A percentile compares a stretch with the other conserved stretches of the same genome.
These are phyloP conservation scores for Neodiprion pinetum DNA, from an alignment of 1,140 invertebrate genomes.

Conservation along the genomic window DNA sequence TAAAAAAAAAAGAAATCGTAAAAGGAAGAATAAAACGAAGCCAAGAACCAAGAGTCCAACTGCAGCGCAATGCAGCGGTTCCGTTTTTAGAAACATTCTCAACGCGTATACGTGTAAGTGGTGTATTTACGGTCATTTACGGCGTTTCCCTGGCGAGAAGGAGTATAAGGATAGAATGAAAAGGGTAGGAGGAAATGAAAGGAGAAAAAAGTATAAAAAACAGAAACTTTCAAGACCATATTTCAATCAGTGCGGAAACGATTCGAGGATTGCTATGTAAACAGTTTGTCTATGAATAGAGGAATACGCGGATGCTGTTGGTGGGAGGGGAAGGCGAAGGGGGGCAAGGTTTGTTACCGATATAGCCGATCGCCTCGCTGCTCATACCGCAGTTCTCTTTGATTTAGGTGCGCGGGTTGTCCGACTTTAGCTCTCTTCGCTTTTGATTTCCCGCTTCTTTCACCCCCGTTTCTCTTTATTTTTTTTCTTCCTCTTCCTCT, in stretches of 20 bases:
- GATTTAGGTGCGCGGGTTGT: neutral
- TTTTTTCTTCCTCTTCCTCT: neutral
- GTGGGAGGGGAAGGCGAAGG: neutral
- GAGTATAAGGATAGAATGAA: neutral
- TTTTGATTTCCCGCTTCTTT: neutral
- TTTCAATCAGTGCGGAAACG: constrained; percentile 2
- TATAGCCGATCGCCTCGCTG: constrained; percentile 4
- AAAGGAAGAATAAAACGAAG: too few species aligned
- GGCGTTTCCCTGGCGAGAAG: too few species aligned
- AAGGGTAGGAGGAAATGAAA: neutral
- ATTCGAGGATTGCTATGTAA: neutral
- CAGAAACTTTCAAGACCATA: neutral
- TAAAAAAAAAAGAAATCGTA: too few species aligned
- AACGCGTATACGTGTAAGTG: too few species aligned
- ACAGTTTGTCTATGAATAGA: neutral
- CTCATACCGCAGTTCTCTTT: neutral
- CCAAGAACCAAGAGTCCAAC: too few species aligned
- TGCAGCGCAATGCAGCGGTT: too few species aligned
- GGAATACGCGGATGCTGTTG: neutral
- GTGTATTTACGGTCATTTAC: neutral
- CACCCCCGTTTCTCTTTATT: neutral
- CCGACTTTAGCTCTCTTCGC: neutral
- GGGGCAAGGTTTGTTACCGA: constrained; percentile 6
- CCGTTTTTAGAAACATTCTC: too few species aligned
- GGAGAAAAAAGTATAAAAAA: neutral